Base-by-base conservation (phyloP, 2,113 vertebrate genomes). In the Thomomys bottae region DNA sequence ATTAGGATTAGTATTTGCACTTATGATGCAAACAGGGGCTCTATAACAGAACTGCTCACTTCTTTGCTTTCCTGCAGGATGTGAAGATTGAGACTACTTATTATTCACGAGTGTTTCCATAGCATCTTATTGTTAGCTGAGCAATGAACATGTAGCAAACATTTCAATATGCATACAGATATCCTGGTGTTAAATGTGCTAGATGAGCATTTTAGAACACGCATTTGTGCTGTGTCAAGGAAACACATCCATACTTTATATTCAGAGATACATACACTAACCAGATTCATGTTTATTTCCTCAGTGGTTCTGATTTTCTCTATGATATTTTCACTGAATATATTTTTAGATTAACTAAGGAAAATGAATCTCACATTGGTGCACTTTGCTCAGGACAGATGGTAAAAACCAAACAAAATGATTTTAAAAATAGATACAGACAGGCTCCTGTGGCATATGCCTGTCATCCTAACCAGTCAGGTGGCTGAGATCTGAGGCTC, bases 351-450 rank as follows among this genome's bases (percentile, higher is more conserved):
- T 63, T 82, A 78, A 81, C 23, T 26, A 78, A 49, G 38, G 32
- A 84, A 89, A 84, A 70, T 86, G 73, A 89, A 90, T 30, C 24
- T 91, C 59, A 64, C 26, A 76, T 38, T 45, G 21, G 21, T 40
- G 6, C 20, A 34, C 20, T 94, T 95, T 57, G 32, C 1, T 42
- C 38, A 30, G 12, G 28, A 34, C 54, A 84, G 75, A 67, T n/a
- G 17, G 20, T 83, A 90, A 92, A 61, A 11, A 11, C 75, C 30
- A 76, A 93, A 92, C n/a, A 4, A 78, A 17, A 61, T 67, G 26
- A 90, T 90, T 94, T 54, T 18, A 49, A 83, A 91, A 78, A 73
- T 59, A 91, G 73, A 73, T 45, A 28, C 11, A 66, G 49, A 17
- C 11, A 54, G 49, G 49, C 49, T 17, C 49, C 45, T 45, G 45